Base-by-base conservation (phyloP, 2,888 invertebrate genomes). In the Watsonalla cultraria region DNA sequence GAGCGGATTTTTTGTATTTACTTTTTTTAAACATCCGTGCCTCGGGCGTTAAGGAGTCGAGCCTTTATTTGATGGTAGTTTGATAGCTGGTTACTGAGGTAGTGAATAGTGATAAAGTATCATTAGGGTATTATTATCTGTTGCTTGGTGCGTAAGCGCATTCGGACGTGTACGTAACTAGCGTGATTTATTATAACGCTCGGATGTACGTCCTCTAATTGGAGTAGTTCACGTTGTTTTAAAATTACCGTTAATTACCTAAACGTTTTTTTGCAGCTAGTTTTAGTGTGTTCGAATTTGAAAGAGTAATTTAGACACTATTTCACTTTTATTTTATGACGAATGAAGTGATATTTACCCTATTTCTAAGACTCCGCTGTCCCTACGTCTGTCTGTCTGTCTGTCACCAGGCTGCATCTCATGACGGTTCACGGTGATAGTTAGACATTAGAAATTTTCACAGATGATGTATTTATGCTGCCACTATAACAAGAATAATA, bases 91-190 rank as follows among this genome's bases (percentile, higher is more conserved):
- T 71, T 78, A 67, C 67, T 64, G 68, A 66, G 70, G 69, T 61
- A 61, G 60, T 58, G 55, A 46, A 58, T 64, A 62, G 64, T 67
- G 71, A 69, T 72, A 77, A 73, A 75, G 80, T 85, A 82, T 87
- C 78, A 87, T 88, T 87, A 87, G 62, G 64, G 65, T 72, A 59
- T n/a, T 77, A 83, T 85, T 84, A 84, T 76, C 78, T 70, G 72
- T 75, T 73, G 68, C 78, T 78, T 74, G 65, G 77, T 80, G 74
- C 78, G 76, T 81, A 82, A 85, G 78, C 82, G 70, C 76, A 76
- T 76, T 82, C 75, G 81, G 78, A 84, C 78, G 80, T 78, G n/a
- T n/a, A n/a, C n/a, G 73, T 82, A 80, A 84, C 74, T 84, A 79
- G 74, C 68, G 74, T 85, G 81, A 84, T 86, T 86, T 85, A 84